phyloP scores from a whole-genome alignment of 2,888 invertebrate species.

The Crepidodera aurea region DNA sequence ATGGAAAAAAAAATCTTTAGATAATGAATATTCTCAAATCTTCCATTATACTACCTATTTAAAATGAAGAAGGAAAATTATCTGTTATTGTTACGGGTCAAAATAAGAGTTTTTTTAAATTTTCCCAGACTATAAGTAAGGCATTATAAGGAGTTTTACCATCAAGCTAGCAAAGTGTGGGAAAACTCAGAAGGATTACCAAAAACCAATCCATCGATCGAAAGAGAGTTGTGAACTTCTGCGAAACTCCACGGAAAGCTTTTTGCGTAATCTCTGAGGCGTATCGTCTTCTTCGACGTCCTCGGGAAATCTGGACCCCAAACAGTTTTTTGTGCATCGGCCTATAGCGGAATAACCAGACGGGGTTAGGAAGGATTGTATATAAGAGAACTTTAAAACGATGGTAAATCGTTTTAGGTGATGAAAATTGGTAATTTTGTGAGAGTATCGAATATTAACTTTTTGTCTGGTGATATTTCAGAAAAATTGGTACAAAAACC shows the following conservation, averaged over 20 bases:
- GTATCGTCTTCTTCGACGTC: neutral
- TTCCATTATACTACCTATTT: too few relatives aligned
- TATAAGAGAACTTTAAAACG: too few relatives aligned
- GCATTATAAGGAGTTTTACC: conserved; percentile 6
- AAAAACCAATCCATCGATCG: conserved; percentile 13
- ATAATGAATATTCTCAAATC: too few relatives aligned
- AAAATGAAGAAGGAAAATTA: too few relatives aligned
- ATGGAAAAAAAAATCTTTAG: too few relatives aligned
- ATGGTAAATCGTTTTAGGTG: too few relatives aligned
- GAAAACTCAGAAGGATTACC: conserved; percentile 9
- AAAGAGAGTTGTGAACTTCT: neutral
- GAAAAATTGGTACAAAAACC: too few relatives aligned
- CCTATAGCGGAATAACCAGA: neutral
- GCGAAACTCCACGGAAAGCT: conserved; percentile 3
- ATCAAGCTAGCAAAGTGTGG: neutral
- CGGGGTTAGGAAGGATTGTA: neutral
- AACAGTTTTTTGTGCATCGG: conserved; percentile 5
- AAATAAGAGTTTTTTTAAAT: too few relatives aligned
- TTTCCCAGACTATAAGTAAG: neutral
- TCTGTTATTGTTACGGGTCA: too few relatives aligned
- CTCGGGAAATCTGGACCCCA: conserved; percentile 3
- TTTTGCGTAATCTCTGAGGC: conserved; percentile 13
- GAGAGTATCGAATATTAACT: too few relatives aligned
- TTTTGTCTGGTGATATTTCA: too few relatives aligned
- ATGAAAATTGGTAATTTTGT: too few relatives aligned